phyloP scores from a whole-genome alignment of 64 coral and sea anemone genomes.

The Actinia tenebrosa region DNA sequence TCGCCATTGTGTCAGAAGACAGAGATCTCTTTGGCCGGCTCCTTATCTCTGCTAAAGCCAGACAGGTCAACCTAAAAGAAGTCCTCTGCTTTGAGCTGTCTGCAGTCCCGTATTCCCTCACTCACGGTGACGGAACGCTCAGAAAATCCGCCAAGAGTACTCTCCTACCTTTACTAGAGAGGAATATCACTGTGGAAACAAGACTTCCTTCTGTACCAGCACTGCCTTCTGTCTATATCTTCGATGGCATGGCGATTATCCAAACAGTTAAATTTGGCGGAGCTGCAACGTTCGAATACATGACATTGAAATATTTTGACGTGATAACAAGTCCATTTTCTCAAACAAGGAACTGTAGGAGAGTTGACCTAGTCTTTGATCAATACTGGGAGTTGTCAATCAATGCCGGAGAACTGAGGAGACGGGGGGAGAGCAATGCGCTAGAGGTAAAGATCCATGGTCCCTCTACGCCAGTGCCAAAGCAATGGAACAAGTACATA shows the following conservation, averaged over 20 bases:
- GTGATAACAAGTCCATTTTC: slow-evolving; percentile 17
- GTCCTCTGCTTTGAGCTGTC: slow-evolving; percentile 3
- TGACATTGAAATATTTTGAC: slow-evolving; percentile 42
- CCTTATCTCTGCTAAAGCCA: slow-evolving; percentile 23
- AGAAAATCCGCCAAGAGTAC: slow-evolving; percentile 59
- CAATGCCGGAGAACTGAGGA: slow-evolving; percentile 22
- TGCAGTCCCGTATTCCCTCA: slow-evolving; percentile 6
- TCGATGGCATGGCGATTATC: slow-evolving; percentile 74
- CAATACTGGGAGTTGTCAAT: slow-evolving; percentile 21
- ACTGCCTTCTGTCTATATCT: slow-evolving; percentile 14
- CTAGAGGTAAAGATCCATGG: slow-evolving; percentile 38
- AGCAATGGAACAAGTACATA: slow-evolving; percentile 50
- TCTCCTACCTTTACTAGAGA: slow-evolving; percentile 39
- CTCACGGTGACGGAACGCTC: slow-evolving; percentile 43
- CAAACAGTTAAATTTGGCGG: slow-evolving; percentile 60
- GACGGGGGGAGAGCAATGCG: slow-evolving; percentile 18
- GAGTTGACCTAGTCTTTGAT: slow-evolving; percentile 58
- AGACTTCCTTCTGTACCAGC: slow-evolving; percentile 26
- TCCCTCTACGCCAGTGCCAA: slow-evolving; percentile 52
- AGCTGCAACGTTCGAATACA: slow-evolving; percentile 58
- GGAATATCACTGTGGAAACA: slow-evolving; percentile 2
- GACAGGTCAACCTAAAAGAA: neutral
- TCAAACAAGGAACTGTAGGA: neutral
- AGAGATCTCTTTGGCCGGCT: slow-evolving; percentile 17
- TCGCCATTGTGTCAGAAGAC: neutral